Percentiles rank a stretch among this genome's conserved stretches.
phyloP scores from a whole-genome alignment of 2,888 invertebrate species.

The Ornithoptera alexandrae region DNA sequence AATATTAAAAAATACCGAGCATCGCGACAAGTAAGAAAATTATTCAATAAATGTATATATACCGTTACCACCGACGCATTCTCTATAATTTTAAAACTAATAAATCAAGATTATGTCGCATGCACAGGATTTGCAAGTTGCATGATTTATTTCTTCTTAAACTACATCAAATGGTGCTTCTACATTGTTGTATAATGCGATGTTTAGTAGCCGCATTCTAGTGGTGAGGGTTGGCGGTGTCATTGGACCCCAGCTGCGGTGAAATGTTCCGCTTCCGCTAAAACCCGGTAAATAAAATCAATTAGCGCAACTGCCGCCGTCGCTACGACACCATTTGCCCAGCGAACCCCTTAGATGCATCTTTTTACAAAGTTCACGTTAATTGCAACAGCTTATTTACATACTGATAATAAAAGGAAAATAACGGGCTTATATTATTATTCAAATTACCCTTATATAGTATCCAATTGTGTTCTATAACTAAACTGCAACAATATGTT shows the following conservation, averaged over 20 bases:
- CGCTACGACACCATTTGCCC: constrained; percentile 37
- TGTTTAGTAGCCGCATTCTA: constrained; percentile 25
- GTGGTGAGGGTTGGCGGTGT: constrained; percentile 47
- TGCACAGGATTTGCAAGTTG: constrained; percentile 5
- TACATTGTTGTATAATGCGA: constrained; percentile 19
- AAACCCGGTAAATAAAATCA: constrained; percentile 62
- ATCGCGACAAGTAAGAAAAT: neutral
- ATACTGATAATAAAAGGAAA: neutral
- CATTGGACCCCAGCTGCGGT: constrained; percentile 66
- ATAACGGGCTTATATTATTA: neutral
- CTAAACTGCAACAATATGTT: neutral
- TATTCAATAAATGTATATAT: neutral
- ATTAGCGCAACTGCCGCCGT: constrained; percentile 54
- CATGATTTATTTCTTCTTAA: constrained; percentile 14
- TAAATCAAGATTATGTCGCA: constrained; percentile 12
- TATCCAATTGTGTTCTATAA: neutral
- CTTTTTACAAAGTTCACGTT: constrained; percentile 12
- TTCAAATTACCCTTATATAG: neutral
- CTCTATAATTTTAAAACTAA: too few species aligned
- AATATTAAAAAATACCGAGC: too few species aligned
- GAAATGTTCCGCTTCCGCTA: constrained; percentile 63
- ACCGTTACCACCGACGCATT: too few species aligned
- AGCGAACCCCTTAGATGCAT: neutral
- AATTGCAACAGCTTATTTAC: constrained; percentile 2
- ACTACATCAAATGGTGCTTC: constrained; percentile 4